Evolutionary conservation across 1,140 invertebrate genomes (phyloP).

Genomic region (Hyposmocoma kahamanoa): DNA sequence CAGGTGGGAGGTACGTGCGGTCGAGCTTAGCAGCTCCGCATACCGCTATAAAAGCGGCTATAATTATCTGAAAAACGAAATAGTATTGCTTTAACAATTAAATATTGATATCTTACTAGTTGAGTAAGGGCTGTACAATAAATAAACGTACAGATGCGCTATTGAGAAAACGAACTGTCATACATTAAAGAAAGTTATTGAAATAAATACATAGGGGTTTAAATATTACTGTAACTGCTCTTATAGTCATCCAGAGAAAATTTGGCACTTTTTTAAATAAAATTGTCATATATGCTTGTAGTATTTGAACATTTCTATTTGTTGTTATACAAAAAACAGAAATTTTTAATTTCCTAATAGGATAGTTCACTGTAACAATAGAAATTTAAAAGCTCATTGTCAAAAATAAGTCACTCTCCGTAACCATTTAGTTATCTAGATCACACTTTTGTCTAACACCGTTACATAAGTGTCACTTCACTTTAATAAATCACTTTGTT

Average conservation of each 20-base stretch:
- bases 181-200: neutral
- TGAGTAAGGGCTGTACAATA: neutral
- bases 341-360: neutral
- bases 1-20: slow-evolving; percentile 76
- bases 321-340: neutral
- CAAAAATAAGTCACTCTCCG: neutral
- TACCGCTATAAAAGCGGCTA: slow-evolving; percentile 48
- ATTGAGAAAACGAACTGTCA: neutral
- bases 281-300: too few relatives aligned
- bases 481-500: slow-evolving; percentile 15
- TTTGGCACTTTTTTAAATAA: too few relatives aligned
- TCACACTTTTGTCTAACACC: neutral
- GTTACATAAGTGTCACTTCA: slow-evolving; percentile 2
- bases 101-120: neutral
- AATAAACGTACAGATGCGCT: neutral
- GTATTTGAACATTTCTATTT: neutral
- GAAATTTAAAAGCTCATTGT: neutral
- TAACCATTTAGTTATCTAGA: neutral
- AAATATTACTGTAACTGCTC: neutral
- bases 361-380: neutral
- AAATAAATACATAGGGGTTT: neutral
- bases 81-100: neutral
- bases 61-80: slow-evolving; percentile 30
- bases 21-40: slow-evolving; percentile 71
- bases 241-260: too few relatives aligned